Evolutionary conservation across 1,140 invertebrate genomes (phyloP).

Genomic region (Hycleus cichorii): DNA sequence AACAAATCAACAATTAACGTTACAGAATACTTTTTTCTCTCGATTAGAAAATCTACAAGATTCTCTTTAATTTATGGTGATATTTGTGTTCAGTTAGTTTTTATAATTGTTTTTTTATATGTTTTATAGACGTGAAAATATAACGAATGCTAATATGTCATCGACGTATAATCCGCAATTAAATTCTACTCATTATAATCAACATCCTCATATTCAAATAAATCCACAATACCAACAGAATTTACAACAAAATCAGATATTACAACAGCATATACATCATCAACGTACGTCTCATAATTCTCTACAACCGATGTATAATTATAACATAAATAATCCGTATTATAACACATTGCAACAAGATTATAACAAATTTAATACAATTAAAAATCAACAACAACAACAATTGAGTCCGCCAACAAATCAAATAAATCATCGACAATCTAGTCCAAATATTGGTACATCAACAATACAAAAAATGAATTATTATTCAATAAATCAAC

Average conservation of each 20-base stretch:
- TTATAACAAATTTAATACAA: too few relatives aligned
- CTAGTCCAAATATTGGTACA: conserved; percentile 24
- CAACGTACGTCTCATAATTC: too few relatives aligned
- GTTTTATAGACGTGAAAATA: conserved; percentile 4
- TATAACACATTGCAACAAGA: too few relatives aligned
- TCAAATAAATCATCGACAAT: conserved; percentile 18
- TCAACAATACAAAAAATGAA: conserved; percentile 8
- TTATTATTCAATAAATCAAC: background rate
- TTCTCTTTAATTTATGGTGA: too few relatives aligned
- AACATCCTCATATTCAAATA: background rate
- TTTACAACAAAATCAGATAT: background rate
- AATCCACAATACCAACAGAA: background rate
- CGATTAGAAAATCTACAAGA: too few relatives aligned
- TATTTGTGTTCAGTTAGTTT: background rate
- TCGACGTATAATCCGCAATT: too few relatives aligned
- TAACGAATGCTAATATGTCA: conserved; percentile 2
- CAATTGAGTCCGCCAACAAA: background rate
- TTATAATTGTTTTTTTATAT: background rate
- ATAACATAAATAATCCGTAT: too few relatives aligned
- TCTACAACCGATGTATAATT: too few relatives aligned
- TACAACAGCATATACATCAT: too few relatives aligned
- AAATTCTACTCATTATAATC: conserved; percentile 2
- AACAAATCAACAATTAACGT: too few relatives aligned
- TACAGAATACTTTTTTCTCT: too few relatives aligned
- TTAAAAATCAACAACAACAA: background rate